Evolutionary conservation across 2,797 vertebrate genomes (phyloP).

Genomic region (Leptodactylus fallax): DNA sequence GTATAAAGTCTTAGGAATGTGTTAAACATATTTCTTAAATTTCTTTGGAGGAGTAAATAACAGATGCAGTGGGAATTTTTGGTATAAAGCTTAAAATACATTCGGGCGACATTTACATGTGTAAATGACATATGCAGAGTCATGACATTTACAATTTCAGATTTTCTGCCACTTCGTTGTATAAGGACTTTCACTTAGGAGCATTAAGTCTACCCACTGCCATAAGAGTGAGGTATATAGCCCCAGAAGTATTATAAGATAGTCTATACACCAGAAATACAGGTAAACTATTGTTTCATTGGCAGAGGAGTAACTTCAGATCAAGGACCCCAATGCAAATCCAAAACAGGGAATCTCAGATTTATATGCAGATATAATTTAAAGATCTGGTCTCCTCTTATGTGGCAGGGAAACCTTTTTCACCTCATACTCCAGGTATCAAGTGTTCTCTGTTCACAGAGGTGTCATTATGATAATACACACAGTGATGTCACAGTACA

Average conservation of each 20-base stretch:
- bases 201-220: background rate
- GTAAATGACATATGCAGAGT: background rate
- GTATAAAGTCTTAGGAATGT: background rate
- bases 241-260: background rate
- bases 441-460: background rate
- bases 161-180: background rate
- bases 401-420: background rate
- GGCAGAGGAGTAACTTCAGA: no score
- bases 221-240: background rate
- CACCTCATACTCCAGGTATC: background rate
- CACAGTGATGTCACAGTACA: no score
- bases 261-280: background rate
- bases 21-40: background rate
- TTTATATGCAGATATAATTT: background rate
- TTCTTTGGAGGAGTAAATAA: constrained; percentile 24
- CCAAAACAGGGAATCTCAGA: background rate
- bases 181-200: background rate
- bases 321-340: no score
- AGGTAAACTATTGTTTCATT: background rate
- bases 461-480: no score
- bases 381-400: background rate
- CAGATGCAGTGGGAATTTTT: background rate
- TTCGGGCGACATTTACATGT: background rate
- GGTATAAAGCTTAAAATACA: background rate
- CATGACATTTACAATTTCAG: background rate